Evolutionary conservation across 2,888 invertebrate species (phyloP).

Genomic region (Oegoconia quadripuncta): DNA sequence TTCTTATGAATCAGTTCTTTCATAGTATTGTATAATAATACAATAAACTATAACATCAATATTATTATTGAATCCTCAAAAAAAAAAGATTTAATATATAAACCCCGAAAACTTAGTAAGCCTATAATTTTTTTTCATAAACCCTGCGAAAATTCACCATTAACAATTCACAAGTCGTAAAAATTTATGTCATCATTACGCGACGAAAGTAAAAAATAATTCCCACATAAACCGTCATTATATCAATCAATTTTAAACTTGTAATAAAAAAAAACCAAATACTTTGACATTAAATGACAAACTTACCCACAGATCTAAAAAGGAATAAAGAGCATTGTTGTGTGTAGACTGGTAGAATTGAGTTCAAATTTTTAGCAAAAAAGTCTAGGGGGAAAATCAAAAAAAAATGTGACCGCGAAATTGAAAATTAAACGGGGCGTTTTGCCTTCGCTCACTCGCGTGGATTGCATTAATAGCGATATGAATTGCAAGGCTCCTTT

Average conservation of each 20-base stretch:
- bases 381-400: conserved; percentile 33
- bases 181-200: conserved; percentile 63
- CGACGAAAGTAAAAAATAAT: conserved; percentile 30
- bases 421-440: conserved; percentile 38
- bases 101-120: too few species aligned
- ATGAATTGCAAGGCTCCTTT: too few species aligned
- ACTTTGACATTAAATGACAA: conserved; percentile 71
- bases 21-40: conserved; percentile 14
- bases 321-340: conserved; percentile 32
- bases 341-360: conserved; percentile 28
- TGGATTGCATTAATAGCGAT: too few species aligned
- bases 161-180: too few species aligned
- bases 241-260: conserved; percentile 57
- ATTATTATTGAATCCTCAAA: too few species aligned
- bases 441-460: too few species aligned
- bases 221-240: conserved; percentile 58
- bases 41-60: conserved; percentile 25
- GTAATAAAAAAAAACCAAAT: conserved; percentile 68
- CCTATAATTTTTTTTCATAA: too few species aligned
- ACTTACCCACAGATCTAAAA: conserved; percentile 44
- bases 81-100: too few species aligned
- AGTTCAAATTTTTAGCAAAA: conserved; percentile 47
- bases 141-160: too few species aligned
- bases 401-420: conserved; percentile 55
- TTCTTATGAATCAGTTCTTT: background rate